Base-by-base conservation (phyloP, 2,888 invertebrate species). In the Melanchra persicariae region DNA sequence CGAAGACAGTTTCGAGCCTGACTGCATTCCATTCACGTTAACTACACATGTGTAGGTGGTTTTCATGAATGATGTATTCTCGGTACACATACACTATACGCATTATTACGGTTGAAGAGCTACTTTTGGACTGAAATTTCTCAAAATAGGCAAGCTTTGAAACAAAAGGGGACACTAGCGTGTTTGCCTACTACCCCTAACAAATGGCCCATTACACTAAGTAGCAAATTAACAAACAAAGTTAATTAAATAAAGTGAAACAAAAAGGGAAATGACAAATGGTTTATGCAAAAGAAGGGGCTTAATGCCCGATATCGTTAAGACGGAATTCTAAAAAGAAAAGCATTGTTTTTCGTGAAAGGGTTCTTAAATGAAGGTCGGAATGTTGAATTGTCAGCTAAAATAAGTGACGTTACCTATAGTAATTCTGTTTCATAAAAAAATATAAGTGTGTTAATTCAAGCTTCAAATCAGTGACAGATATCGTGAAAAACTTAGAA, bases 221-320 rank as follows among this genome's bases (percentile, higher is more conserved):
- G 10, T 4, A 59, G 24, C 26, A 65, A 52, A 52, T 57, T 40
- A 19, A 24, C 17, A 47, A 74, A 65, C 15, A 58, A 64, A 47
- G 12, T 59, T 59, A 40, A 63, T 64, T 43, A 34, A 66, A 22
- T 34, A 54, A 63, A 40, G 22, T 30, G 22, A 43, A 22, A 66
- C n/a, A n/a, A 60, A 58, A 66, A 68, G 22, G 68, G 19, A 57
- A 74, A 61, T 61, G 55, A 51, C 37, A 40, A 74, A 54, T 51
- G 52, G 52, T 54, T 55, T 67, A 67, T 67, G 52, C 40, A 59
- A 75, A 73, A 62, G 34, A 69, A 52, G 37, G 24, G 49, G 12
- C 55, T 22, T 61, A 75, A 74, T 47, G 68, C 10, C 47, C 45
- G 45, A 54, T 59, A 43, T 58, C 67, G 58, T 73, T 75, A 61